phyloP scores from a whole-genome alignment of 2,113 vertebrate genomes.

The Pelmatolapia mariae region DNA sequence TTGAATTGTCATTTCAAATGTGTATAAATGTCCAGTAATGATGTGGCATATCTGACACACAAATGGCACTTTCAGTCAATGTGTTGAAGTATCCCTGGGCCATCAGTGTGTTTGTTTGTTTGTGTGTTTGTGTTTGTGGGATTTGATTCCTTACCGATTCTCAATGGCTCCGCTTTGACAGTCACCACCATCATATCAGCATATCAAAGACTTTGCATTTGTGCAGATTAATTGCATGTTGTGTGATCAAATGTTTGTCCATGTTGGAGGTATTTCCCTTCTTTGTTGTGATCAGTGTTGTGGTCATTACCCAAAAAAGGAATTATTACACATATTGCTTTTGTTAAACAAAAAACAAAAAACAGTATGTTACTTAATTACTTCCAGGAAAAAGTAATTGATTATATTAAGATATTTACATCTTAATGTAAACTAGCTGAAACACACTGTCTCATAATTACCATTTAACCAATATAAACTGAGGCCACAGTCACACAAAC shows the following conservation, averaged over 20 bases:
- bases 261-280: background rate
- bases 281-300: background rate
- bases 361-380: background rate
- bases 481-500: background rate
- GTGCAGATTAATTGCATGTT: background rate
- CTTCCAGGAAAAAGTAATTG: background rate
- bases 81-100: background rate
- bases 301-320: background rate
- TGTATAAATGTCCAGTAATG: background rate
- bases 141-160: background rate
- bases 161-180: background rate
- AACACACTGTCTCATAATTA: background rate
- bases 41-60: background rate
- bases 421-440: background rate
- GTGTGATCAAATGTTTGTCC: background rate
- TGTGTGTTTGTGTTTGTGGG: background rate
- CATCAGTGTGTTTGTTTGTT: background rate
- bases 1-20: background rate
- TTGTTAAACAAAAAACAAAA: rapidly evolving
- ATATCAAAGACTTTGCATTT: background rate
- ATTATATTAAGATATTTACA: background rate
- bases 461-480: background rate
- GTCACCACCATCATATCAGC: background rate
- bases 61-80: background rate
- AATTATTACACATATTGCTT: background rate